Conservation (phyloP, 2,888 invertebrate genomes). For the Athetis lepigone region DNA sequence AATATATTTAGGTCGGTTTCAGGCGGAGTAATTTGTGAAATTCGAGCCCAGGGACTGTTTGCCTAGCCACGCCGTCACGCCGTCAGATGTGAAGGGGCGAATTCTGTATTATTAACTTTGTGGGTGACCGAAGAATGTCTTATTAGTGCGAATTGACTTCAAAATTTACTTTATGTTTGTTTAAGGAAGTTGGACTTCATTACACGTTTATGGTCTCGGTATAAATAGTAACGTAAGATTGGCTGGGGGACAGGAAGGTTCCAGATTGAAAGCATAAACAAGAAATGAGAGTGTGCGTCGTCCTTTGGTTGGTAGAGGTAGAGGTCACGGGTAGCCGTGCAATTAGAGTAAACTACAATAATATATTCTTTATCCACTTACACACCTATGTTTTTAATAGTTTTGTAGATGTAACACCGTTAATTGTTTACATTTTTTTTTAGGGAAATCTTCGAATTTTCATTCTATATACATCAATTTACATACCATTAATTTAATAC, state of each 20-base stretch:
- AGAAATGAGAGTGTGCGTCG: background rate
- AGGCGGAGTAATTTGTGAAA: constrained; percentile 69
- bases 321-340: background rate
- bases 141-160: constrained; percentile 60
- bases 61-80: constrained; percentile 55
- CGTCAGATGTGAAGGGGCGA: constrained; percentile 56
- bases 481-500: too few species aligned
- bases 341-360: background rate
- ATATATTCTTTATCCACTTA: too few species aligned
- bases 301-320: background rate
- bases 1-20: constrained; percentile 67
- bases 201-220: constrained; percentile 28
- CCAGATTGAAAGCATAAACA: constrained; percentile 2
- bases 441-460: too few species aligned
- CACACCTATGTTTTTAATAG: too few species aligned
- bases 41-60: constrained; percentile 68
- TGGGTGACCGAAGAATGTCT: constrained; percentile 67
- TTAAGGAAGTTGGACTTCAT: constrained; percentile 31
- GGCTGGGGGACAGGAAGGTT: background rate
- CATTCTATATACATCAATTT: too few species aligned
- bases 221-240: constrained; percentile 34
- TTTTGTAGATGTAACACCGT: too few species aligned
- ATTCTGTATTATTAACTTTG: constrained; percentile 66
- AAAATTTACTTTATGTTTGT: constrained; percentile 44
- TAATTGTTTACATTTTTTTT: too few species aligned